These are phyloP conservation scores for Callipepla squamata DNA, from an alignment of 2,113 vertebrate genomes.

Conservation along the genomic window DNA sequence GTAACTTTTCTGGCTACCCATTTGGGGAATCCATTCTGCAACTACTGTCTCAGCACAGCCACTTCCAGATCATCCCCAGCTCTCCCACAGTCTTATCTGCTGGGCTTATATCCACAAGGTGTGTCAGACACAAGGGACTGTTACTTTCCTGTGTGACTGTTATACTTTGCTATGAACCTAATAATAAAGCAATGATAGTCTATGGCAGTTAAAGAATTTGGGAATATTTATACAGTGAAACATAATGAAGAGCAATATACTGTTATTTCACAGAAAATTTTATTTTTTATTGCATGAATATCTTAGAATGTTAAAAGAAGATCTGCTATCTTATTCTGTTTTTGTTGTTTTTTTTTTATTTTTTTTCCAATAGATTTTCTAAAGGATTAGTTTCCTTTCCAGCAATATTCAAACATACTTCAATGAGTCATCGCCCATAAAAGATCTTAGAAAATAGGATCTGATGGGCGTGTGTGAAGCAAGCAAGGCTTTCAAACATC, in stretches of 20 bases:
- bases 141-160: neutral
- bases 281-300: neutral
- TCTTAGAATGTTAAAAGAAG: neutral
- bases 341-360: neutral
- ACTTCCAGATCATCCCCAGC: neutral
- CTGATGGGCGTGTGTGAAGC: neutral
- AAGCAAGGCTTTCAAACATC: conserved; percentile 54
- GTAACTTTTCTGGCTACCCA: neutral
- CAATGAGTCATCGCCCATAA: conserved; percentile 36
- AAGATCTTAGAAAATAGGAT: conserved; percentile 34
- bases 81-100: neutral
- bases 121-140: neutral
- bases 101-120: neutral
- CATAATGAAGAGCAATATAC: neutral
- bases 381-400: conserved; percentile 10
- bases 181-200: neutral
- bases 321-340: neutral
- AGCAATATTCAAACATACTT: conserved; percentile 46
- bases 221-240: neutral
- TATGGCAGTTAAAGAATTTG: neutral
- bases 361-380: neutral
- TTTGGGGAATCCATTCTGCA: neutral
- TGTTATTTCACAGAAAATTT: neutral
- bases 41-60: neutral
- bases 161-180: neutral